These are phyloP conservation scores for Lasioglossum vierecki DNA, from an alignment of 2,888 invertebrate species.

Conservation along the genomic window DNA sequence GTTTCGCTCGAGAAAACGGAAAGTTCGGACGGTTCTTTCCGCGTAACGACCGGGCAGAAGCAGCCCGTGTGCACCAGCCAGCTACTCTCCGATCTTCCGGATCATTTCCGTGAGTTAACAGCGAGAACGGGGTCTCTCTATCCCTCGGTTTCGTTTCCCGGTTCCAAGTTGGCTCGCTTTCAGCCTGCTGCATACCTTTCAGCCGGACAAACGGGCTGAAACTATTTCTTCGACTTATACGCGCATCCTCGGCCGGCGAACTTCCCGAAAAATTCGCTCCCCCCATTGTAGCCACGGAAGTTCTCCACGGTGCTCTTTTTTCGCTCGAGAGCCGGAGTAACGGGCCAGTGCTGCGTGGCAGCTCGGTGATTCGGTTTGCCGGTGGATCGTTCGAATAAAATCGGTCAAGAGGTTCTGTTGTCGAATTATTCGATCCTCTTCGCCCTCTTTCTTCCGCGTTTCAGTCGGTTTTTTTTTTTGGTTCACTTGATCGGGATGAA, in stretches of 20 bases:
- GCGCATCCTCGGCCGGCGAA: slow-evolving; percentile 38
- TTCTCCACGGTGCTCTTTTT: slow-evolving; percentile 3
- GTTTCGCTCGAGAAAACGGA: slow-evolving; percentile 56
- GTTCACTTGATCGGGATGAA: background rate
- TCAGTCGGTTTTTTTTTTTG: background rate
- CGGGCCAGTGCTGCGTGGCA: background rate
- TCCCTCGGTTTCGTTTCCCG: background rate
- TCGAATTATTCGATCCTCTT: background rate
- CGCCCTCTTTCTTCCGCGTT: background rate
- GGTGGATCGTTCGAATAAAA: slow-evolving; percentile 19
- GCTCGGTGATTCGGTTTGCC: slow-evolving; percentile 10
- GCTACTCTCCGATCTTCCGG: slow-evolving; percentile 58
- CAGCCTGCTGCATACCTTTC: slow-evolving; percentile 59
- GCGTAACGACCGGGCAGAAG: slow-evolving; percentile 57
- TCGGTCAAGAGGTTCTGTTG: slow-evolving; percentile 33
- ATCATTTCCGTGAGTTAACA: slow-evolving; percentile 70
- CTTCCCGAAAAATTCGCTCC: slow-evolving; percentile 38
- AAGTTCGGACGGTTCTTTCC: slow-evolving; percentile 65
- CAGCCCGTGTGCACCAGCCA: slow-evolving; percentile 21
- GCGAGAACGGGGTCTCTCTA: slow-evolving; percentile 23
- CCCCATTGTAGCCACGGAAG: slow-evolving; percentile 38
- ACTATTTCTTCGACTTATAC: slow-evolving; percentile 51
- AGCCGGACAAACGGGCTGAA: slow-evolving; percentile 44
- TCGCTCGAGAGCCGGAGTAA: background rate
- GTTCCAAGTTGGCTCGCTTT: slow-evolving; percentile 67